phyloP scores from a whole-genome alignment of 1,140 invertebrate species.

The Cotesia typhae region DNA sequence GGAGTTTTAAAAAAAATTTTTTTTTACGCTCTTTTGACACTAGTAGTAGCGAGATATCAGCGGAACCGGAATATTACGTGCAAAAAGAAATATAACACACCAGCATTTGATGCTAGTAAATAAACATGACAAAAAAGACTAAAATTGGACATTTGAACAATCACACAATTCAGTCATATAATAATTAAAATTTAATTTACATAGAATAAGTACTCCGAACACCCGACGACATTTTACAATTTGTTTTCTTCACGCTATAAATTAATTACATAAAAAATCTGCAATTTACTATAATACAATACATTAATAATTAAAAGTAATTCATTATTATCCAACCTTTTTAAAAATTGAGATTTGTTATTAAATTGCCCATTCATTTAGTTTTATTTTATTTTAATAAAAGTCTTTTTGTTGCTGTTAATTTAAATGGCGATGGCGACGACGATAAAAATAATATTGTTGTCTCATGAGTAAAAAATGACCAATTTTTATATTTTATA shows the following conservation, averaged over 20 bases:
- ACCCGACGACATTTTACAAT: slow-evolving; percentile 41
- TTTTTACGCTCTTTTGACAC: no score
- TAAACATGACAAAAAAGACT: no score
- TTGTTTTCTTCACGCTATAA: slow-evolving; percentile 58
- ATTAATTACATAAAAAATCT: slow-evolving; percentile 63
- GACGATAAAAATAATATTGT: slow-evolving; percentile 26
- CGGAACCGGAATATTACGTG: not conserved
- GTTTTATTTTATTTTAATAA: not conserved
- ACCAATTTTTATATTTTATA: slow-evolving; percentile 52
- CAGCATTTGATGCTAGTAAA: not conserved
- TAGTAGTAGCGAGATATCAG: not conserved
- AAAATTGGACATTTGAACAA: slow-evolving; percentile 6
- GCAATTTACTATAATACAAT: slow-evolving; percentile 63
- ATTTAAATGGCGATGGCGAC: slow-evolving; percentile 29
- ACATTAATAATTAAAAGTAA: slow-evolving; percentile 45
- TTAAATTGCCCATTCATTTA: not conserved
- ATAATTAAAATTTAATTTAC: slow-evolving; percentile 36
- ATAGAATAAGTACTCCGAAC: slow-evolving; percentile 52
- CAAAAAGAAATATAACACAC: not conserved
- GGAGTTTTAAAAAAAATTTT: no score
- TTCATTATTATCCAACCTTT: slow-evolving; percentile 56
- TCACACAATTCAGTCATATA: slow-evolving; percentile 11
- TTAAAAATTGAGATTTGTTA: slow-evolving; percentile 43
- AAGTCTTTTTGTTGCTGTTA: slow-evolving; percentile 29
- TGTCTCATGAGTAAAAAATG: slow-evolving; percentile 49